phyloP scores from a whole-genome alignment of 2,797 vertebrate genomes.

The Cygnus olor region DNA sequence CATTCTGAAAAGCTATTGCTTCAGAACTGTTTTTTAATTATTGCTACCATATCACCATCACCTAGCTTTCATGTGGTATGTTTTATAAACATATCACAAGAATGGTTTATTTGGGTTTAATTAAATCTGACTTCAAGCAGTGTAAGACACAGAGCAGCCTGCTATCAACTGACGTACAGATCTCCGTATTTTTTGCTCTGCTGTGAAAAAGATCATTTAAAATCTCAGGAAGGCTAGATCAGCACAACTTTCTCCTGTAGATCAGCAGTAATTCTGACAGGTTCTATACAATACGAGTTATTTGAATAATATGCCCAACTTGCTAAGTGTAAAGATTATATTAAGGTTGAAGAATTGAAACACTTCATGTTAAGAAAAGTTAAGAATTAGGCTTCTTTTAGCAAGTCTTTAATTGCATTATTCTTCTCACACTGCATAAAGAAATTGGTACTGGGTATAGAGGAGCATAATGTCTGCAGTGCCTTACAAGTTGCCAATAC shows the following conservation, averaged over 20 bases:
- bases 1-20: background rate
- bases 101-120: background rate
- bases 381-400: background rate
- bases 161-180: background rate
- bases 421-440: background rate
- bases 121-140: background rate
- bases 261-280: background rate
- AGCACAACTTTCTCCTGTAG: background rate
- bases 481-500: fast-evolving
- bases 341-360: background rate
- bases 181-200: background rate
- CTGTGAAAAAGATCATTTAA: background rate
- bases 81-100: background rate
- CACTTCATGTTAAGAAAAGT: background rate
- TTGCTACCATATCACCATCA: background rate
- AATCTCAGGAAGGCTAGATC: background rate
- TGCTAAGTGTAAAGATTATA: background rate
- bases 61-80: background rate
- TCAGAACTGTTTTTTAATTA: background rate
- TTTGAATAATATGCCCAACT: background rate
- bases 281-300: background rate
- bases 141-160: background rate
- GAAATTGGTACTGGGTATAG: background rate
- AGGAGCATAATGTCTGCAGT: background rate
- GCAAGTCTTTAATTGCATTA: background rate